Base-by-base conservation (phyloP, 2,888 invertebrate genomes). In the Stictocephala bisonia region DNA sequence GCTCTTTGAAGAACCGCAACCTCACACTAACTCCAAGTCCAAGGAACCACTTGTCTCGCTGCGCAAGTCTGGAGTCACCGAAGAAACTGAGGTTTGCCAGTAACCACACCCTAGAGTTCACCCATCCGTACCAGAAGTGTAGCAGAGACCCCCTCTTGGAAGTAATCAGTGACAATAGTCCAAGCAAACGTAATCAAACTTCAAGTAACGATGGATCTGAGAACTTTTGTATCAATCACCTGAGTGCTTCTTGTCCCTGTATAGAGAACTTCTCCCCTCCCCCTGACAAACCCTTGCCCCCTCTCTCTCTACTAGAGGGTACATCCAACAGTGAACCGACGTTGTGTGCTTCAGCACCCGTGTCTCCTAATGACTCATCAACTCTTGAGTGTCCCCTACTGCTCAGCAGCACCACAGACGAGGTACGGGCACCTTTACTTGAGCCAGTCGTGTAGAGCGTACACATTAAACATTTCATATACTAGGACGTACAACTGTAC, bases 51-150 rank as follows among this genome's bases (percentile, higher is more conserved):
- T 82, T 85, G 31, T 83, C 79, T 79, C 86, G 93, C 73, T 93
- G 93, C 78, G 91, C 92, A 78, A 94, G 93, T 82, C 87, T 93
- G 80, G 94, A 94, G 83, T 94, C 94, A 76, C 93, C 94, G 64
- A 94, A 94, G 83, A 90, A 92, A 79, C 84, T 94, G 73, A 86
- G 94, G 75, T 94, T 94, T 81, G 93, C 93, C 1, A 89, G 90
- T 22, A 91, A 90, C 15, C 90, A 88, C 79, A 87, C 90, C 75
- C 83, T 91, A 77, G 87, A 89, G 81, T 87, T 88, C 44, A 79
- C 77, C 68, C 9, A 56, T 13, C 79, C 79, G 13, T 74, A 75
- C 68, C 72, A 73, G 27, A 74, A 74, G 44, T 70, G 73, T n/a
- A 75, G 74, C 60, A 74, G 72, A 41, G 77, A 78, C 72, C 79